Evolutionary conservation across 2,113 vertebrate species (phyloP), one percentile per base, ranked within the genome.

Genomic region (Crypturellus undulatus): DNA sequence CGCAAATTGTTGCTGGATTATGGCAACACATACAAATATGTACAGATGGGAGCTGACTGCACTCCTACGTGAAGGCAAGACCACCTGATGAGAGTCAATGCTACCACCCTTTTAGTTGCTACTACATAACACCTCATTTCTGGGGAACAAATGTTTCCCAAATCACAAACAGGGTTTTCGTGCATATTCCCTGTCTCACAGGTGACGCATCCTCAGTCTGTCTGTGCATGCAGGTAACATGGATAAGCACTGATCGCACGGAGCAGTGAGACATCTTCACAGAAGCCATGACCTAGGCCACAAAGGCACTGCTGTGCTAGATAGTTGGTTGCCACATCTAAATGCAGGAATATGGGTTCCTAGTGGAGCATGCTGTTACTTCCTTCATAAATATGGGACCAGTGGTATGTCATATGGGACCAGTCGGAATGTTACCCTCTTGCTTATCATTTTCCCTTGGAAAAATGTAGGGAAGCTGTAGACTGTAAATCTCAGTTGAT

Each of bases 1-100:
- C 43, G 22, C 30, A n/a, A 75, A 59, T 24, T n/a, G 9, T n/a
- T 25, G 38, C 28, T 40, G 42, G 52, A 40, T 15, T 42, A 59
- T 15, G 21, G 56, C 2, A 16, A 36, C 0, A 0, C 0, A 0
- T 14, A 32, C 32, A 59, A 5, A 11, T 0, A 0, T 14, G 10
- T 60, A 51, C 34, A 51, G 52, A 17, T 1, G 2, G 30, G 45
- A 81, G 12, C 34, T 26, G 54, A 22, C 9, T 26, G 25, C 0
- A 6, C 22, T 75, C 15, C 70, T 3, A 1, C 25, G 18, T 1
- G 11, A 5, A 21, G 13, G 18, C 14, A 73, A 49, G 43, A 68
- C n/a, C 18, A 43, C 42, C 30, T 58, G 52, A 43, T 13, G 16
- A 12, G 36, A 38, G 47, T 16, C 30, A 58, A 58, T 17, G n/a